Conservation (phyloP, 2,113 vertebrate genomes). For the Bathybates hornii region DNA sequence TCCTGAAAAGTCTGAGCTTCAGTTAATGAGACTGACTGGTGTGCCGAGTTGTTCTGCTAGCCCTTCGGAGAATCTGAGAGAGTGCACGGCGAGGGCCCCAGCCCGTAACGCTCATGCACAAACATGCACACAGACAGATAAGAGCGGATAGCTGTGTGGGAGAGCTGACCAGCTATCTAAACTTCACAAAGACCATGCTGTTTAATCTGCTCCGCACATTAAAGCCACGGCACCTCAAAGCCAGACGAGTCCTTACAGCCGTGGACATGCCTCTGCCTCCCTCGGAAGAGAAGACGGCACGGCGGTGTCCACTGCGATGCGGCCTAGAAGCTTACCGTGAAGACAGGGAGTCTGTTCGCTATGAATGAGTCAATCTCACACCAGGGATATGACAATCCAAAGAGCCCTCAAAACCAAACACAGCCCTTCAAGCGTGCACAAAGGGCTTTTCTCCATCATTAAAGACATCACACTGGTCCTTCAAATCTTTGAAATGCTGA, state of each 20-base stretch:
- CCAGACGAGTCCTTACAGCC: constrained; percentile 55
- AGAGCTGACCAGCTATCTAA: constrained; percentile 37
- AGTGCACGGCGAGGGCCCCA: not conserved
- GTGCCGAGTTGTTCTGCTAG: constrained; percentile 29
- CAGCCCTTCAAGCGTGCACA: constrained; percentile 36
- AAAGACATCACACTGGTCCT: constrained; percentile 54
- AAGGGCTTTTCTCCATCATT: constrained; percentile 53
- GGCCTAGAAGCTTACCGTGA: constrained; percentile 7
- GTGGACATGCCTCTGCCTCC: constrained; percentile 41
- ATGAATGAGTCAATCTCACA: constrained; percentile 59
- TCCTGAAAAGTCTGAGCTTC: constrained; percentile 1
- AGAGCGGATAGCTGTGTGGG: constrained; percentile 17
- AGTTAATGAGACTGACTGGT: constrained; percentile 47
- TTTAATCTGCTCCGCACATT: constrained; percentile 59
- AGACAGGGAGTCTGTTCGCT: constrained; percentile 26
- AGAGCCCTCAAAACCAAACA: constrained; percentile 38
- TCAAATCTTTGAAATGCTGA: constrained; percentile 64
- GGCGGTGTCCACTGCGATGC: constrained; percentile 20
- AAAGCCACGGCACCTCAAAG: constrained; percentile 56
- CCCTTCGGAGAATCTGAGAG: not conserved
- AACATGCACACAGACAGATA: not conserved
- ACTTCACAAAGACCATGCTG: constrained; percentile 30
- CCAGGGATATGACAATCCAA: constrained; percentile 55
- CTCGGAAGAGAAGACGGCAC: constrained; percentile 34
- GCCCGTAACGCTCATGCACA: not conserved